A percentile compares a stretch with the other conserved stretches of the same genome.
These are phyloP conservation scores for Papilio xuthus DNA, from an alignment of 1,140 invertebrate species.

Conservation along the genomic window DNA sequence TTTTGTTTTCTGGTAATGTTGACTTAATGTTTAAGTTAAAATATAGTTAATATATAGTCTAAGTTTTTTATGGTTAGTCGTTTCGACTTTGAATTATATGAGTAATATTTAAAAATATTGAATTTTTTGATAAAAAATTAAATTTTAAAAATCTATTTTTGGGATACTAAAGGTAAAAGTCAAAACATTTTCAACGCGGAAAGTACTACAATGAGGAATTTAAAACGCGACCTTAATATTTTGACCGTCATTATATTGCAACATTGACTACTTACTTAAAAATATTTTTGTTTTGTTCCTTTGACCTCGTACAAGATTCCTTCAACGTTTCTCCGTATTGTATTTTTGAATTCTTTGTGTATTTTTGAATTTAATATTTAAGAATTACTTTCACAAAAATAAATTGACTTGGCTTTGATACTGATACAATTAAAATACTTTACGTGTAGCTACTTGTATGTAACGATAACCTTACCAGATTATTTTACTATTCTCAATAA, in stretches of 20 bases:
- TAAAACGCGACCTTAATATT: conserved; percentile 1
- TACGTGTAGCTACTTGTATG: not conserved
- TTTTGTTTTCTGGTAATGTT: too few species aligned
- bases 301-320: conserved; percentile 5
- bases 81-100: too few species aligned
- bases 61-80: too few species aligned
- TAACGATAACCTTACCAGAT: not conserved
- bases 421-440: not conserved
- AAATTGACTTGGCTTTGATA: not conserved
- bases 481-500: too few species aligned
- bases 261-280: not conserved
- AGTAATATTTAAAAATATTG: not conserved
- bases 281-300: conserved; percentile 17
- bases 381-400: conserved; percentile 2
- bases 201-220: not conserved
- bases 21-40: too few species aligned
- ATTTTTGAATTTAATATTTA: not conserved
- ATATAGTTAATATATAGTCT: too few species aligned
- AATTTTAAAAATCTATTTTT: not conserved
- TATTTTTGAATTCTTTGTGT: not conserved
- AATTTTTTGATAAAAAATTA: not conserved
- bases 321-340: conserved; percentile 33
- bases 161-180: not conserved
- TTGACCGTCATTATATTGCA: conserved; percentile 18
- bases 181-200: not conserved